Conservation (phyloP, 2,888 invertebrate genomes). For the Lycophotia porphyrea region DNA sequence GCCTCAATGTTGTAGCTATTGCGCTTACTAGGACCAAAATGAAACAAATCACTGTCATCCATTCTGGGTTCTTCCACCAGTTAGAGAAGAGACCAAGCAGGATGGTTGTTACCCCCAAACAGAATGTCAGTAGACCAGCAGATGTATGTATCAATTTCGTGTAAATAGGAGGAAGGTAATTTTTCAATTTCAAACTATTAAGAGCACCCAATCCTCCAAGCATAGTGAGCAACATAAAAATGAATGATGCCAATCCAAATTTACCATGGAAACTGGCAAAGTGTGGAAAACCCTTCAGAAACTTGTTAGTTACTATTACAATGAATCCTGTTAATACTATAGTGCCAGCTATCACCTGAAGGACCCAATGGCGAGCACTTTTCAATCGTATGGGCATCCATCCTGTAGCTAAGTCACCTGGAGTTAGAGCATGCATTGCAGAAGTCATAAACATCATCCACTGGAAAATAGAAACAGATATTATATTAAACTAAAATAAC, state of each 20-base stretch:
- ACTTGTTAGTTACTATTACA: slow-evolving; percentile 85
- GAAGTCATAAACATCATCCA: slow-evolving; percentile 87
- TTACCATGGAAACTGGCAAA: slow-evolving; percentile 84
- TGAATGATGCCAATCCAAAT: slow-evolving; percentile 84
- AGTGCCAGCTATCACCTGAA: slow-evolving; percentile 80
- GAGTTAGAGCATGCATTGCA: slow-evolving; percentile 86
- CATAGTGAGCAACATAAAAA: slow-evolving; percentile 84
- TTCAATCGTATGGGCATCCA: slow-evolving; percentile 88
- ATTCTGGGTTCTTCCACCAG: slow-evolving; percentile 86
- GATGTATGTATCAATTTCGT: slow-evolving; percentile 86
- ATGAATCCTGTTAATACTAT: slow-evolving; percentile 81
- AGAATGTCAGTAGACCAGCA: slow-evolving; percentile 83
- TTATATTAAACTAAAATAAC: not conserved
- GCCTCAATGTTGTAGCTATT: slow-evolving; percentile 84
- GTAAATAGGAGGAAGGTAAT: slow-evolving; percentile 85
- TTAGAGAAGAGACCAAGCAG: slow-evolving; percentile 82
- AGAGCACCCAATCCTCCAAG: slow-evolving; percentile 85
- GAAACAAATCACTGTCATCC: slow-evolving; percentile 79
- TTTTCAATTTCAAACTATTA: slow-evolving; percentile 85
- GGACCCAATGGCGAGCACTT: slow-evolving; percentile 88
- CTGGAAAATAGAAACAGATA: slow-evolving; percentile 74
- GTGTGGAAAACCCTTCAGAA: slow-evolving; percentile 78
- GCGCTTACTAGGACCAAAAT: slow-evolving; percentile 79
- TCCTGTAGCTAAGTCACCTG: slow-evolving; percentile 88
- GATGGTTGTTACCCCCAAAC: slow-evolving; percentile 83